Percentiles rank a stretch among this genome's conserved stretches.
Evolutionary conservation across 2,888 invertebrate genomes (phyloP).

Genomic region (Eupithecia subumbrata): DNA sequence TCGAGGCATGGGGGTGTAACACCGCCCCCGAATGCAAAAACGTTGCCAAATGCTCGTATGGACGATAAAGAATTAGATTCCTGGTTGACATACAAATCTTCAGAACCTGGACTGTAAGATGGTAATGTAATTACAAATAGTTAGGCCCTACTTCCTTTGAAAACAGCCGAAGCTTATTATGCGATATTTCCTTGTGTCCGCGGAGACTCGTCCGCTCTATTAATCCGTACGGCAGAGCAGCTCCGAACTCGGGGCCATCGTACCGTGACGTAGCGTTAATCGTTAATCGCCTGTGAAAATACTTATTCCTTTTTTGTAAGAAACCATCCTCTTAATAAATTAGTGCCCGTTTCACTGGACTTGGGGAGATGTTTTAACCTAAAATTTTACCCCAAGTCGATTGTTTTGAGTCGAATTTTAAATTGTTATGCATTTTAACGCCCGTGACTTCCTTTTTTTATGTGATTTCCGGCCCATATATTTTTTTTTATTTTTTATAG

Average conservation of each 20-base stretch:
- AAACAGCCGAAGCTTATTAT: conserved; percentile 2
- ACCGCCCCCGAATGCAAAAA: too few species aligned
- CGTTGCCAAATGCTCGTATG: neutral
- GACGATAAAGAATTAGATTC: neutral
- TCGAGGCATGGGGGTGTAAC: too few species aligned
- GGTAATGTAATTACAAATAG: neutral
- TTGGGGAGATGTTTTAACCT: conserved; percentile 12
- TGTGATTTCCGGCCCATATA: neutral
- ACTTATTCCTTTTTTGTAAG: conserved; percentile 31
- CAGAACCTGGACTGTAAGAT: neutral
- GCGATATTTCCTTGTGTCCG: conserved; percentile 35
- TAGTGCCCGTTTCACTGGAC: conserved; percentile 19
- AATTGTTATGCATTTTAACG: neutral
- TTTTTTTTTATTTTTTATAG: too few species aligned
- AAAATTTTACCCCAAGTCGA: neutral
- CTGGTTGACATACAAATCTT: neutral
- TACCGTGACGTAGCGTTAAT: conserved; percentile 49
- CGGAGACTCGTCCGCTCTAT: conserved; percentile 67
- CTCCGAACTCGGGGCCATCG: conserved; percentile 38
- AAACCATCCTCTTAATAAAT: conserved; percentile 35
- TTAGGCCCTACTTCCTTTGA: neutral
- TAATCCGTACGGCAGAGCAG: conserved; percentile 56
- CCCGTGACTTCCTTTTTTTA: neutral
- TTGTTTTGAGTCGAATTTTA: neutral
- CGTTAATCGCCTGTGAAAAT: conserved; percentile 45